Percentiles rank a stretch among this genome's conserved stretches.
Conservation (phyloP, 2,113 vertebrate species). For the Sialia sialis region DNA sequence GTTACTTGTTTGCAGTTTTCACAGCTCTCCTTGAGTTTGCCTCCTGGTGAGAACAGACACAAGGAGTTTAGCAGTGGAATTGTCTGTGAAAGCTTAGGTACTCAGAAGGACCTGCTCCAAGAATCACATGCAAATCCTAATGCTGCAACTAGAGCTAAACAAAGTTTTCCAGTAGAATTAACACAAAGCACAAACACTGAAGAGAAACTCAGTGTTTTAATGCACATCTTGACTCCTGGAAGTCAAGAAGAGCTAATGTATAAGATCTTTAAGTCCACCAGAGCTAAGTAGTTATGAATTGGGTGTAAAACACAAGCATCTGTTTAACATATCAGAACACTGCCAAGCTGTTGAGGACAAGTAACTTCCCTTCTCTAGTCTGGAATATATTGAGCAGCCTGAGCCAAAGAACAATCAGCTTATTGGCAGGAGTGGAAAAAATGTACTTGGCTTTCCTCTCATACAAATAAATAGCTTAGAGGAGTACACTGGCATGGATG, state of each 20-base stretch:
- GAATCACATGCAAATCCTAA: not conserved
- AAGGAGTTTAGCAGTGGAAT: not conserved
- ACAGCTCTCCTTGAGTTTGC: not conserved
- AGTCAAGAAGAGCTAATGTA: not conserved
- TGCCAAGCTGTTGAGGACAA: slow-evolving; percentile 1
- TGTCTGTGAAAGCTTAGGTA: not conserved
- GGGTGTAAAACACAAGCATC: not conserved
- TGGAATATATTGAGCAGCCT: slow-evolving; percentile 12
- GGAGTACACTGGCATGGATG: not conserved
- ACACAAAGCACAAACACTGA: not conserved
- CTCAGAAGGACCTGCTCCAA: not conserved
- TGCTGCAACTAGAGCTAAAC: not conserved
- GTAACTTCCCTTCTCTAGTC: not conserved
- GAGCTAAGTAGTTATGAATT: not conserved
- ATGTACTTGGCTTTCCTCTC: slow-evolving; percentile 14
- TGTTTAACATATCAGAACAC: not conserved
- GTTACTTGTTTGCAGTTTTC: not conserved
- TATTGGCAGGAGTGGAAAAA: slow-evolving; percentile 32
- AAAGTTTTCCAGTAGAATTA: not conserved
- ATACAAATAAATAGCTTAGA: not conserved
- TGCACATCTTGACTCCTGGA: not conserved
- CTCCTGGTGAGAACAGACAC: not conserved
- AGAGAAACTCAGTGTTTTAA: not conserved
- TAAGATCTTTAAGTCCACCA: not conserved
- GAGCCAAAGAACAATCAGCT: slow-evolving; percentile 33